A percentile compares a stretch with the other conserved stretches of the same genome.
phyloP scores from a whole-genome alignment of 2,797 vertebrate species.

The Sebastes umbrosus region DNA sequence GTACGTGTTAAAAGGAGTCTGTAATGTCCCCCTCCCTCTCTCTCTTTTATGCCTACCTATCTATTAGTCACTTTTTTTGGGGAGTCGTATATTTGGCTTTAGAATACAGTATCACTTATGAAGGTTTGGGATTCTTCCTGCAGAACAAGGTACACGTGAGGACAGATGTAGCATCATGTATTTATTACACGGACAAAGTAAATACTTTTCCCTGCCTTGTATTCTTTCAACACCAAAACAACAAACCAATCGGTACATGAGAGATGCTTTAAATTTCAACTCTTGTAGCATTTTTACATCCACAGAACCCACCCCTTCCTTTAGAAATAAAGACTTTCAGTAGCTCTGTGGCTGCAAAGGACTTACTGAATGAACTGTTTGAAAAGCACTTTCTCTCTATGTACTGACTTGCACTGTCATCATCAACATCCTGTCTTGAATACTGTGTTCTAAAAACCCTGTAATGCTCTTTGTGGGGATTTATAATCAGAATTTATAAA shows the following conservation, averaged over 20 bases:
- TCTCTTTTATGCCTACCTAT: slow-evolving; percentile 9
- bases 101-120: slow-evolving; percentile 31
- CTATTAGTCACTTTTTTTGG: slow-evolving; percentile 37
- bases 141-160: slow-evolving; percentile 2
- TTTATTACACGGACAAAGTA: neutral
- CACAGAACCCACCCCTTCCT: neutral
- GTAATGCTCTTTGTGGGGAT: slow-evolving; percentile 58
- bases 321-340: slow-evolving; percentile 26
- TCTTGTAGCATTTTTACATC: slow-evolving; percentile 59
- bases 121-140: slow-evolving; percentile 22
- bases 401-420: slow-evolving; percentile 57
- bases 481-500: slow-evolving; percentile 70
- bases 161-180: slow-evolving; percentile 42
- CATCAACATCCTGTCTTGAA: slow-evolving; percentile 60
- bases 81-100: slow-evolving; percentile 35
- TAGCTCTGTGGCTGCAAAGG: slow-evolving; percentile 56
- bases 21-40: slow-evolving; percentile 23
- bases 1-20: slow-evolving; percentile 62
- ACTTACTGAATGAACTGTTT: slow-evolving; percentile 50
- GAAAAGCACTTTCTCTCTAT: slow-evolving; percentile 71
- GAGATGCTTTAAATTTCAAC: slow-evolving; percentile 41
- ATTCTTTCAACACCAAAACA: slow-evolving; percentile 32
- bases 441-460: slow-evolving; percentile 60
- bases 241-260: slow-evolving; percentile 19
- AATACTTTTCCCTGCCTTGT: slow-evolving; percentile 8